Evolutionary conservation across 2,888 invertebrate species (phyloP).

Genomic region (Heteropelma amictum): DNA sequence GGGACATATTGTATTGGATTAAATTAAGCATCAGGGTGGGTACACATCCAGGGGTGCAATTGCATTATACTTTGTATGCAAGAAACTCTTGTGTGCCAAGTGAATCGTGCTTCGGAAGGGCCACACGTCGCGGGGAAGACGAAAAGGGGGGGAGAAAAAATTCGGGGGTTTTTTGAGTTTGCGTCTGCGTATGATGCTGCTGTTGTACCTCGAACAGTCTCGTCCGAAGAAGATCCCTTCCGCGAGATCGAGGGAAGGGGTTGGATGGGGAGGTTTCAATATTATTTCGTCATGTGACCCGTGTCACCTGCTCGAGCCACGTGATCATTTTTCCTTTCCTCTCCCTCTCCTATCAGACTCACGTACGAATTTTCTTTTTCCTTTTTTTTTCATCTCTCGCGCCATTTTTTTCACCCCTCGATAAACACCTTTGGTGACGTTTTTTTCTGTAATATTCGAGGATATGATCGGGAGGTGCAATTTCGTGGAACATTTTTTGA

Average conservation of each 20-base stretch:
- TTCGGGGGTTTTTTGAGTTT: too few species aligned
- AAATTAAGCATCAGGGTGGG: slow-evolving; percentile 73
- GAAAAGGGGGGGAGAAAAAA: slow-evolving; percentile 17
- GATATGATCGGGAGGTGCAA: too few species aligned
- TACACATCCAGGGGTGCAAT: slow-evolving; percentile 60
- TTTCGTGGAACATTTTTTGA: too few species aligned
- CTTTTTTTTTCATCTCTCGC: slow-evolving; percentile 30
- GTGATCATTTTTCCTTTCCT: slow-evolving; percentile 57
- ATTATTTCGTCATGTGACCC: slow-evolving; percentile 72
- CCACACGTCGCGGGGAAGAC: slow-evolving; percentile 23
- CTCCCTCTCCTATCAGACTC: slow-evolving; percentile 49
- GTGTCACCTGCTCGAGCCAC: slow-evolving; percentile 71
- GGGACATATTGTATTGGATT: slow-evolving; percentile 77
- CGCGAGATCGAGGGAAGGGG: too few species aligned
- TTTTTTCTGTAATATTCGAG: too few species aligned
- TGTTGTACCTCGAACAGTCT: slow-evolving; percentile 34
- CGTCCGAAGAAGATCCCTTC: slow-evolving; percentile 30
- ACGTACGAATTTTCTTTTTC: too few species aligned
- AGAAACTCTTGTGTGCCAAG: slow-evolving; percentile 76
- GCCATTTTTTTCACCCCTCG: slow-evolving; percentile 15
- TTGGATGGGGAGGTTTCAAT: slow-evolving; percentile 47
- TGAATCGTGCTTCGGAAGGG: slow-evolving; percentile 71
- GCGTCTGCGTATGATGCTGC: slow-evolving; percentile 25
- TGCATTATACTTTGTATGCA: slow-evolving; percentile 67
- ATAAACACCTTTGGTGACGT: not conserved